Evolutionary conservation across 2,797 vertebrate genomes (phyloP).

Genomic region (Oreonectes daqikongensis): DNA sequence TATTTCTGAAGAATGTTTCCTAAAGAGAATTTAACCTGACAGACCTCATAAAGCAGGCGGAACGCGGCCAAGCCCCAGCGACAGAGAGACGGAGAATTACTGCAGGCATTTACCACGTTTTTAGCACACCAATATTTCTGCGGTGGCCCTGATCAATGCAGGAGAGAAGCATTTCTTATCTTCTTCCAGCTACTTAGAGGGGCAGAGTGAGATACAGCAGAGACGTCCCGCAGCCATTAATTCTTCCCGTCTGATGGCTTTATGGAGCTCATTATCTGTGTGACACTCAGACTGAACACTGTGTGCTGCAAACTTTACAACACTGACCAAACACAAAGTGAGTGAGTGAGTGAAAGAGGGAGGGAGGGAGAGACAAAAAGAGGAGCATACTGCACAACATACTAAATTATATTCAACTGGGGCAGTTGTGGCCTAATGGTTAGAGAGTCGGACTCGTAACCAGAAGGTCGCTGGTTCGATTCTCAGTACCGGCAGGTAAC

Average conservation of each 20-base stretch:
- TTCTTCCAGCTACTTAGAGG: conserved; percentile 97
- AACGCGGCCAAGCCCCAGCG: conserved; percentile 63
- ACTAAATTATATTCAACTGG: too few species aligned
- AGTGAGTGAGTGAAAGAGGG: conserved; percentile 27
- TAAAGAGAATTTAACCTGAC: conserved; percentile 62
- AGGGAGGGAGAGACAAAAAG: neutral
- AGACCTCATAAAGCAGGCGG: conserved; percentile 59
- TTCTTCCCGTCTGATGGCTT: conserved; percentile 95
- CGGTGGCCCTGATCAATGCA: conserved; percentile 92
- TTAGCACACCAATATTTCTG: conserved; percentile 91
- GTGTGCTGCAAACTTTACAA: conserved; percentile 86
- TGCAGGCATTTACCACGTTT: conserved; percentile 83
- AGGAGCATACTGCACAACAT: too few species aligned
- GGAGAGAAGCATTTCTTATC: conserved; percentile 97
- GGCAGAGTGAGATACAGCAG: conserved; percentile 91
- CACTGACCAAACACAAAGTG: conserved; percentile 69
- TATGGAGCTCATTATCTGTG: conserved; percentile 99
- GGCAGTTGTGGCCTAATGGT: too few species aligned
- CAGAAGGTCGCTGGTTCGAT: too few species aligned
- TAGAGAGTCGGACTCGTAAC: too few species aligned
- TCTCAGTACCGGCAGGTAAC: too few species aligned
- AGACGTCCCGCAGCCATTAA: conserved; percentile 92
- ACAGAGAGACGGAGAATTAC: conserved; percentile 68
- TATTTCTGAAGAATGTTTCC: conserved; percentile 57
- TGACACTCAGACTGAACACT: conserved; percentile 87